Evolutionary conservation across 2,113 vertebrate species (phyloP).

Genomic region (Aepyceros melampus): DNA sequence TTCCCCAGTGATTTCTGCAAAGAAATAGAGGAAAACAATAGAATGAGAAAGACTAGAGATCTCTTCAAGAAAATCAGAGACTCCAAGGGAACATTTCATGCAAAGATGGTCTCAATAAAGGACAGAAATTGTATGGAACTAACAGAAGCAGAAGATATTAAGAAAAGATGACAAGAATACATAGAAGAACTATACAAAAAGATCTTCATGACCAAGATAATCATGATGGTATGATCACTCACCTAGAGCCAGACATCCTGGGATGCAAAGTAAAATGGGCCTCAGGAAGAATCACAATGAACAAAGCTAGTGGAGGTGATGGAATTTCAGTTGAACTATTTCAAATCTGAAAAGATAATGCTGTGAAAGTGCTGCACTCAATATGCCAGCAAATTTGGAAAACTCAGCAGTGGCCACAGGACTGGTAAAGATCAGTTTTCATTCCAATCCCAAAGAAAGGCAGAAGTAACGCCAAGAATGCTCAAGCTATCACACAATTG

Average conservation of each 20-base stretch:
- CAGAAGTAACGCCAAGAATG: background rate
- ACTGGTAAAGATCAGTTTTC: background rate
- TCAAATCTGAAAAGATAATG: background rate
- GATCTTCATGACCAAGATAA: background rate
- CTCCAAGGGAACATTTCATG: background rate
- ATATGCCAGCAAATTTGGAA: background rate
- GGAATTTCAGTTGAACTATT: background rate
- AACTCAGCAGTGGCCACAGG: background rate
- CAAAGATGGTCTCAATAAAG: background rate
- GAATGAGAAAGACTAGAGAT: background rate
- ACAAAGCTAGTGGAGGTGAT: background rate
- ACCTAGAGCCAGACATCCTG: background rate
- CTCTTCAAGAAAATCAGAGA: background rate
- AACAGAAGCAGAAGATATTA: background rate
- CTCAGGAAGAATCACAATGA: background rate
- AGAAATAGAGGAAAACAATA: background rate
- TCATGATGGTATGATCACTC: background rate
- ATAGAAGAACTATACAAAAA: background rate
- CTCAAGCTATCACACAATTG: background rate
- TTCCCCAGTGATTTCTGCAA: background rate
- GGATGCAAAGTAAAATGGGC: background rate
- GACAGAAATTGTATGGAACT: background rate
- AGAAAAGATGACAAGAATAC: background rate
- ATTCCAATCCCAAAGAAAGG: background rate
- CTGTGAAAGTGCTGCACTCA: background rate